phyloP scores from a whole-genome alignment of 2,113 vertebrate genomes.

The Scortum barcoo region DNA sequence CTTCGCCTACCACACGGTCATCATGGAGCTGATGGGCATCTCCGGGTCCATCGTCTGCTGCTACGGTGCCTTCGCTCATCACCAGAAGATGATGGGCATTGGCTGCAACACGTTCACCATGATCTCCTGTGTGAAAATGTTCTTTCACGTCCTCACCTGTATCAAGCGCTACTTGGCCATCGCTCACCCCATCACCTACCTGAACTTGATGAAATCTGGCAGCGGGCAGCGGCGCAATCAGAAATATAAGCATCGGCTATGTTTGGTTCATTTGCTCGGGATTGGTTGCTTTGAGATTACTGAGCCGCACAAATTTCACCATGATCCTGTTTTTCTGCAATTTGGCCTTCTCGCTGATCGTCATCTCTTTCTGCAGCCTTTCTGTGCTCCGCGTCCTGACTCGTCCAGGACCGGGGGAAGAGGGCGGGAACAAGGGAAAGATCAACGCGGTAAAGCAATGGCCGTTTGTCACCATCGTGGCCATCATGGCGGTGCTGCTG shows the following conservation, averaged over 20 bases:
- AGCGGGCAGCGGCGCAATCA: not conserved
- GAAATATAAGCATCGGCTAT: slow-evolving; percentile 3
- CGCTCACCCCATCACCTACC: slow-evolving; percentile 39
- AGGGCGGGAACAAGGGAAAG: not conserved
- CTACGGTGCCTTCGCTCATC: accelerated
- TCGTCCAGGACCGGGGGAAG: slow-evolving; percentile 16
- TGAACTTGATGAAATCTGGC: slow-evolving; percentile 5
- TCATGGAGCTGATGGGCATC: slow-evolving; percentile 23
- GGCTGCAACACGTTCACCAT: slow-evolving; percentile 24
- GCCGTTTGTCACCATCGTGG: slow-evolving; percentile 13
- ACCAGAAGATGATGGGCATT: accelerated
- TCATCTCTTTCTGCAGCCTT: slow-evolving; percentile 37
- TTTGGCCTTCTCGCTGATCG: not conserved
- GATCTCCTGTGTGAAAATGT: slow-evolving; percentile 14
- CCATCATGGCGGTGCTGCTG: slow-evolving; percentile 23
- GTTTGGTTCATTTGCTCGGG: not conserved
- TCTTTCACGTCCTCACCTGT: slow-evolving; percentile 42
- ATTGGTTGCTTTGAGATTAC: not conserved
- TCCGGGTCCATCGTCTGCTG: not conserved
- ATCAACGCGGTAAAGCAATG: slow-evolving; percentile 18
- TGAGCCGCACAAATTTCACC: not conserved
- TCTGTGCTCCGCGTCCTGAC: slow-evolving; percentile 32
- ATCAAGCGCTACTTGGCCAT: slow-evolving; percentile 44
- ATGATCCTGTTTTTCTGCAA: slow-evolving; percentile 46
- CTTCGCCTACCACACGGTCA: slow-evolving; percentile 46